These are phyloP conservation scores for Lasioglossum zephyrum DNA, from an alignment of 2,888 invertebrate genomes.

Conservation along the genomic window DNA sequence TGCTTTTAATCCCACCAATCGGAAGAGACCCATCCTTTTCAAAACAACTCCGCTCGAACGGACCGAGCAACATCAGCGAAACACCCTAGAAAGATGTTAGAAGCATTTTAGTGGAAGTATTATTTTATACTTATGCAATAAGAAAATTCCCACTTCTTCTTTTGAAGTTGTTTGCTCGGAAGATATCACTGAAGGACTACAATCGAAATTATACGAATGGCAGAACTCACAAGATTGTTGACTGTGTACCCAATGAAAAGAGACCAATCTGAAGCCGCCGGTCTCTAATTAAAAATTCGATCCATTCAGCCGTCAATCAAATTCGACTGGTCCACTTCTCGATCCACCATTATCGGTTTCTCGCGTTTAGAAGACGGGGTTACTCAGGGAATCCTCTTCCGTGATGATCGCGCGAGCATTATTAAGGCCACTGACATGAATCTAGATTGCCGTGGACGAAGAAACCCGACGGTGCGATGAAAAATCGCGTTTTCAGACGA, in stretches of 20 bases:
- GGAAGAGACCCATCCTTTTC: neutral
- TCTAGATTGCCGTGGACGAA: neutral
- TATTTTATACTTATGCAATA: too few species aligned
- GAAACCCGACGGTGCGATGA: constrained; percentile 15
- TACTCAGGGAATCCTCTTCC: neutral
- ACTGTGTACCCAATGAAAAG: too few species aligned
- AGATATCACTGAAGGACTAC: too few species aligned
- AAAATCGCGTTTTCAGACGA: constrained; percentile 5
- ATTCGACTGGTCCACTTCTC: neutral
- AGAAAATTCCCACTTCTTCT: too few species aligned
- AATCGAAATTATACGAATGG: too few species aligned
- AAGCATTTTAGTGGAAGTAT: too few species aligned
- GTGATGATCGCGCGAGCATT: neutral
- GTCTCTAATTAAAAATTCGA: neutral
- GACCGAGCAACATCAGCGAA: too few species aligned
- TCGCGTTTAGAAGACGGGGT: neutral
- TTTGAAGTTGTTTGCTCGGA: too few species aligned
- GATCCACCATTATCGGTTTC: neutral
- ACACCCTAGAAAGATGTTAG: too few species aligned
- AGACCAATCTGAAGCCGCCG: too few species aligned
- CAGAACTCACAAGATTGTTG: too few species aligned
- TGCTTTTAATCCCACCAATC: neutral
- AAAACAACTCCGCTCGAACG: too few species aligned
- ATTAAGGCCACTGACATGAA: constrained; percentile 10
- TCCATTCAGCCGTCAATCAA: neutral